Evolutionary conservation across 2,113 vertebrate genomes (phyloP).

Genomic region (Gobiocypris rarus): DNA sequence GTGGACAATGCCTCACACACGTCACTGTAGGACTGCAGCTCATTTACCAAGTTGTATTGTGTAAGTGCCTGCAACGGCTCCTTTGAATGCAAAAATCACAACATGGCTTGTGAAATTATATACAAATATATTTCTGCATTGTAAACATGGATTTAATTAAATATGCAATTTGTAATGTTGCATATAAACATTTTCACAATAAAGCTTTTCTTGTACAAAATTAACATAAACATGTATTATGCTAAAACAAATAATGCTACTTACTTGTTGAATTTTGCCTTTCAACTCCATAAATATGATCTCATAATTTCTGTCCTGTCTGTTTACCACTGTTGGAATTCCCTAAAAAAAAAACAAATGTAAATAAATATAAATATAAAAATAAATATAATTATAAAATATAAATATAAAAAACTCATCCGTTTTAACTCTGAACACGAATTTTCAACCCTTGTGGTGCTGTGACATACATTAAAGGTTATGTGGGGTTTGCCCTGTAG

Average conservation of each 20-base stretch:
- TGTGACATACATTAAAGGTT: conserved; percentile 58
- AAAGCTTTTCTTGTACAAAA: too few relatives aligned
- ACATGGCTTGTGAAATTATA: background rate
- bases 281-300: conserved; percentile 83
- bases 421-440: background rate
- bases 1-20: conserved; percentile 88
- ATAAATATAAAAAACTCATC: too few relatives aligned
- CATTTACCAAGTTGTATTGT: conserved; percentile 75
- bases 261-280: conserved; percentile 84
- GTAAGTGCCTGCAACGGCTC: conserved; percentile 76
- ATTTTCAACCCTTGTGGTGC: background rate
- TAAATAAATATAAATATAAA: background rate
- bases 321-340: conserved; percentile 87
- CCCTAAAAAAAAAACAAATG: conserved; percentile 73
- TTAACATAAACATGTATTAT: too few relatives aligned
- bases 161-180: too few relatives aligned
- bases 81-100: conserved; percentile 68
- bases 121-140: too few relatives aligned
- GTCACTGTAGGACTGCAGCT: conserved; percentile 89
- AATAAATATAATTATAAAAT: too few relatives aligned
- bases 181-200: too few relatives aligned
- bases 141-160: too few relatives aligned
- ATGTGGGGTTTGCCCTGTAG: conserved; percentile 90
- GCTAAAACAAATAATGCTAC: conserved; percentile 41
- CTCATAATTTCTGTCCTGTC: conserved; percentile 89